phyloP scores from a whole-genome alignment of 2,888 invertebrate genomes.

The Drosophila acutilabella region DNA sequence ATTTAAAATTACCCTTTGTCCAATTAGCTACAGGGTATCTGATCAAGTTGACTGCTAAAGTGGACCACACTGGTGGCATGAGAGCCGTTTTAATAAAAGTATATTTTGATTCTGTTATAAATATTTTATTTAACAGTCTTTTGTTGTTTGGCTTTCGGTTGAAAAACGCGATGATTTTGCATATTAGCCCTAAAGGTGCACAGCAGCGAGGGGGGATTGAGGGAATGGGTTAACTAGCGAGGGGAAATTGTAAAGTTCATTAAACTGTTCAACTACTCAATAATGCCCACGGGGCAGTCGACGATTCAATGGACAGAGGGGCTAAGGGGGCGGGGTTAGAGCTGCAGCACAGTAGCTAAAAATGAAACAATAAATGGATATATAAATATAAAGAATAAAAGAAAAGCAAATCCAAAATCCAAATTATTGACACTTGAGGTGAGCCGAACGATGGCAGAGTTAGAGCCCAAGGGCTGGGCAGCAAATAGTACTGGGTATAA shows the following conservation, averaged over 20 bases:
- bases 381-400: conserved; percentile 23
- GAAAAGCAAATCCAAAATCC: conserved; percentile 36
- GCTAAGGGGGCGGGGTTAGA: conserved; percentile 2
- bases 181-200: conserved; percentile 50
- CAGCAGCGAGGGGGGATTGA: neutral
- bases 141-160: conserved; percentile 68
- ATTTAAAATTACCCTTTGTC: no score
- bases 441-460: conserved; percentile 50
- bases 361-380: conserved; percentile 33
- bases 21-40: conserved; percentile 25
- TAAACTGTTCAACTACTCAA: conserved; percentile 51
- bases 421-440: conserved; percentile 81
- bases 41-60: conserved; percentile 1
- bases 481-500: conserved; percentile 12
- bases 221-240: conserved; percentile 23
- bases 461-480: conserved; percentile 19
- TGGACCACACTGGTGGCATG: conserved; percentile 65
- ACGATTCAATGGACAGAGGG: neutral
- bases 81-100: conserved; percentile 34
- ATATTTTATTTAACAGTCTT: conserved; percentile 68
- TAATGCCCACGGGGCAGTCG: conserved; percentile 23
- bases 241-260: conserved; percentile 52
- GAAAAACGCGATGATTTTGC: conserved; percentile 68
- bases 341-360: conserved; percentile 60
- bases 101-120: conserved; percentile 67